phyloP scores from a whole-genome alignment of 1,140 invertebrate genomes.

The Contarinia nasturtii region DNA sequence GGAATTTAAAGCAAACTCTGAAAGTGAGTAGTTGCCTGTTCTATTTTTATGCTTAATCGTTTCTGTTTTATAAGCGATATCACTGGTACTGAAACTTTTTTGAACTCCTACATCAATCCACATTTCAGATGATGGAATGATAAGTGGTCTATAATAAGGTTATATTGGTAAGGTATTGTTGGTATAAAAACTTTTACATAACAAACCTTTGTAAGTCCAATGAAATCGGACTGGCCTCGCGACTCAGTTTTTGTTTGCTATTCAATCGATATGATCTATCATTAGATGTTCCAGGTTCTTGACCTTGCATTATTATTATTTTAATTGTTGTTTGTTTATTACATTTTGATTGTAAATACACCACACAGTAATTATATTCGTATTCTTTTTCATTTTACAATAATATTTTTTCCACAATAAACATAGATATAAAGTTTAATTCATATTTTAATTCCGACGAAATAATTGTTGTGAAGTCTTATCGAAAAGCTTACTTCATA shows the following conservation, averaged over 20 bases:
- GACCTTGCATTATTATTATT: too few species aligned
- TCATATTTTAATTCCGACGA: too few species aligned
- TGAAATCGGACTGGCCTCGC: slow-evolving; percentile 46
- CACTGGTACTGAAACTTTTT: slow-evolving; percentile 57
- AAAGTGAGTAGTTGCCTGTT: slow-evolving; percentile 33
- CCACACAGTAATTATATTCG: too few species aligned
- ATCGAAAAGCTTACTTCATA: too few species aligned
- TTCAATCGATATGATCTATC: slow-evolving; percentile 27
- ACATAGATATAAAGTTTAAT: too few species aligned
- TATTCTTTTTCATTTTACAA: too few species aligned
- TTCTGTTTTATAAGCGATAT: slow-evolving; percentile 31
- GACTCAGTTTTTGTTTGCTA: slow-evolving; percentile 33
- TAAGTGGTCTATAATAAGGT: slow-evolving; percentile 26
- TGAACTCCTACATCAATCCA: slow-evolving; percentile 54
- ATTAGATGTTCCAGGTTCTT: too few species aligned
- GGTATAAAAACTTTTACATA: not conserved
- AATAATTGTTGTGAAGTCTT: too few species aligned
- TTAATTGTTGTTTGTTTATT: too few species aligned
- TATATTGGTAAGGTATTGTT: not conserved
- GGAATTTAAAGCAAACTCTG: slow-evolving; percentile 43
- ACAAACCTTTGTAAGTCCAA: not conserved
- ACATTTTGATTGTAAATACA: too few species aligned
- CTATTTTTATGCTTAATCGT: not conserved
- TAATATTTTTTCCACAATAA: too few species aligned
- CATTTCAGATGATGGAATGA: slow-evolving; percentile 52